These are phyloP conservation scores for Leptobrachium ailaonicum DNA, from an alignment of 2,113 vertebrate genomes.

Conservation along the genomic window DNA sequence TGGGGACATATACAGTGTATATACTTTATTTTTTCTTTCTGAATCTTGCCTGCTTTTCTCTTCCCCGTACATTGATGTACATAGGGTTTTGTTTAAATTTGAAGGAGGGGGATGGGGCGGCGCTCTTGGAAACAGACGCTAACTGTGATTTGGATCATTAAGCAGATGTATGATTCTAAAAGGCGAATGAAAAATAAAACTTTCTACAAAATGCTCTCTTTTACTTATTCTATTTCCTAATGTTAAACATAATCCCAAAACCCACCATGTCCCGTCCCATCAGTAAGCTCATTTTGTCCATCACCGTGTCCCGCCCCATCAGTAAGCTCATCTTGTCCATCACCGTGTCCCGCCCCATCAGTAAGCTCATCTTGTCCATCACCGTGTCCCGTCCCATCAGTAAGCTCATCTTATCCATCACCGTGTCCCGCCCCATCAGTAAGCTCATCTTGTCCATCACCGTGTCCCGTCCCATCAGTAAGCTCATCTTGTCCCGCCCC, in stretches of 20 bases:
- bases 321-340: no score
- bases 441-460: no score
- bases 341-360: no score
- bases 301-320: no score
- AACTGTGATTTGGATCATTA: conserved; percentile 37
- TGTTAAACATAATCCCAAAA: not conserved
- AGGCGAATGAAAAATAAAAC: conserved; percentile 11
- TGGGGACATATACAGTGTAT: conserved; percentile 15
- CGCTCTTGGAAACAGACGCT: conserved; percentile 26
- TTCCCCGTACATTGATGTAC: not conserved
- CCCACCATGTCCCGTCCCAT: not conserved
- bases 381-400: no score
- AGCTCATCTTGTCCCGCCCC: no score
- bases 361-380: no score
- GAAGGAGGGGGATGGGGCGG: not conserved
- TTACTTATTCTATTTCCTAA: not conserved
- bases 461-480: no score
- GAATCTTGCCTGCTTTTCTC: conserved; percentile 29
- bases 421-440: no score
- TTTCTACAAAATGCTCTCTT: conserved; percentile 31
- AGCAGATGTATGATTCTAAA: conserved; percentile 33
- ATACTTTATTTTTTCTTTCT: conserved; percentile 53
- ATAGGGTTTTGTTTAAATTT: not conserved
- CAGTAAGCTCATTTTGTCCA: no score
- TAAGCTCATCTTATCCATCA: no score